Evolutionary conservation across 37 sponge, comb jelly and placozoan species (phyloP), one percentile per base, ranked within the genome.

Genomic region (Aplysina aerophoba): DNA sequence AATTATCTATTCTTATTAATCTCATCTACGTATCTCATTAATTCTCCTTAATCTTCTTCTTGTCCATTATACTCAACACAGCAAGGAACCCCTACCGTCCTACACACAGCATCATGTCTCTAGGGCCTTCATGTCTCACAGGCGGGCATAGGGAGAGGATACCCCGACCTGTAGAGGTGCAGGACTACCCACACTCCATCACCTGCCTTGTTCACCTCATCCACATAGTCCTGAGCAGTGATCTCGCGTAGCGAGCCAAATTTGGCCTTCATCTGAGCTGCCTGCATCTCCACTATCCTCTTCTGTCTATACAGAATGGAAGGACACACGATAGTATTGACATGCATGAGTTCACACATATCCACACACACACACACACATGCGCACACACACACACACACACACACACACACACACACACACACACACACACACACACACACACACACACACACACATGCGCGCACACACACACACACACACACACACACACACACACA

Each of bases 201-300:
- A n/a, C 99, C 99, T 17, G 99, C 99, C 88, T 98, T 98, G 92
- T 96, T 98, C 60, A 98, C 99, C 68, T 98, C 92, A 37, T 94
- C 93, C 27, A 98, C 91, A 83, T 98, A 98, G 27, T 98, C 97
- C 44, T 85, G 87, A 15, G 87, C 99, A 22, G 93, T 83, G 16
- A 98, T 98, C 89, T 98, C 99, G 60, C 60, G 83, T n/a, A 98
- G 88, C 25, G 90, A 89, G 15, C 99, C 99, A 89, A 68, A 98
- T 64, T 81, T 86, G 19, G 93, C 89, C 73, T 89, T 92, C 69
- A 78, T 53, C 17, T 91, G 93, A 3, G 59, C 27, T 12, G 93
- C 90, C 44, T 81, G 58, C 59, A 96, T 94, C 86, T 98, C 99
- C 30, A 95, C 97, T 84, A 98, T 89, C 0, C 99, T 74, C 88